Base-by-base conservation (phyloP, 2,888 invertebrate species). In the Eudiplozoon nipponicum region DNA sequence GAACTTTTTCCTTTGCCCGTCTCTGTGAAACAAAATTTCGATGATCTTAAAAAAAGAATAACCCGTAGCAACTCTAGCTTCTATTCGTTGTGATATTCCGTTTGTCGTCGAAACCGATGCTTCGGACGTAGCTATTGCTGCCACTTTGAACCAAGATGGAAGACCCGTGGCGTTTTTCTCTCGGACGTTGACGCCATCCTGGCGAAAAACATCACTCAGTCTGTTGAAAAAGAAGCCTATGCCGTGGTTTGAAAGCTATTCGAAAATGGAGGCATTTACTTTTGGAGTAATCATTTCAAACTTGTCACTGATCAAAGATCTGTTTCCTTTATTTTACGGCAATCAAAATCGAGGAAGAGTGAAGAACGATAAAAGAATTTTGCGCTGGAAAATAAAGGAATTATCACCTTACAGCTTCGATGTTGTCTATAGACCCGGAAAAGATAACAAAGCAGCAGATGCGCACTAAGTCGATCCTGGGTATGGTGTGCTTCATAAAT, bases 291-390 rank as follows among this genome's bases (percentile, higher is more conserved):
- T 11, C 45, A 40, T 26, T 49, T 49, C 38, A 41, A 28, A 15
- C 29, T 46, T 11, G 20, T 48, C 23, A 47, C 47, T 35, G 45
- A 47, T 26, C 47, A 48, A 29, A 20, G 20, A 23, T 40, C 46
- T 18, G 45, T 46, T 2, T 19, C 39, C 4, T 47, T 43, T 26
- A 43, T 45, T 39, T 44, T 44, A n/a, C 21, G 38, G 42, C 33
- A 36, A 40, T 20, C 28, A 34, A 5, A 36, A 42, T 9, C 13
- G 13, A 13, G 39, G 43, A 4, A 46, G 46, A 38, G 43, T 47
- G 7, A 47, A 47, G 39, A 45, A 47, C 39, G 44, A 46, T 19
- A 47, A 48, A 36, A 45, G n/a, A n/a, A n/a, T 45, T n/a, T 34
- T 40, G 18, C 13, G 40, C 9, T 47, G 45, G 45, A 17, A 40